Evolutionary conservation across 2,888 invertebrate genomes (phyloP), one percentile per base, ranked within the genome.

Genomic region (Trimorus sp.): DNA sequence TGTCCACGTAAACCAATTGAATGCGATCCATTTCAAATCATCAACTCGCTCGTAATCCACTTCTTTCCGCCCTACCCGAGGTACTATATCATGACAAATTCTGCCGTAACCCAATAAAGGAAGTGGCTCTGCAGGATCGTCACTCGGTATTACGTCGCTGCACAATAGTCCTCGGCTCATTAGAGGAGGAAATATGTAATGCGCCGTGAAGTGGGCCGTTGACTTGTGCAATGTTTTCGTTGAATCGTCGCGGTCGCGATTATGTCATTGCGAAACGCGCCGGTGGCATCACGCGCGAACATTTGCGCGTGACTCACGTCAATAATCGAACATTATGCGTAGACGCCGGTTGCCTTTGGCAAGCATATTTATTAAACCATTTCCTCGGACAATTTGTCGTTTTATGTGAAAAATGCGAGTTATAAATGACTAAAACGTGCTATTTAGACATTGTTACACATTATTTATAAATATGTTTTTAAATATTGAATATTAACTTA

Each of bases 201-300:
- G 51, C 70, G 15, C 62, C 70, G 49, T 65, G 63, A 77, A 70
- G 70, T 77, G 77, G 77, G 77, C 69, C 77, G 56, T 69, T 63
- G 77, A 59, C 77, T 77, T 77, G 69, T 54, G 77, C 70, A 77
- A 77, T 70, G 68, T 77, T 77, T 76, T 70, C 58, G 58, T 63
- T 77, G 63, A 78, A 78, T 70, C 70, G 58, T 77, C 65, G 48
- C 51, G 65, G 58, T 58, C 56, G 63, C 56, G 77, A 70, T 77
- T 77, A 70, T 70, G 70, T 65, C 15, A 77, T 77, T 77, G 58
- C 69, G 48, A 77, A 77, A 77, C 37, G 36, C 59, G 45, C 26
- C 58, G 15, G 74, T 51, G 65, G 51, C 65, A 66, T 74, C 59
- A 59, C 36, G 51, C 63, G 59, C 37, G 53, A 65, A 75, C 66